These are phyloP conservation scores for Mimachlamys varia DNA, from an alignment of 2,888 invertebrate genomes.

Conservation along the genomic window DNA sequence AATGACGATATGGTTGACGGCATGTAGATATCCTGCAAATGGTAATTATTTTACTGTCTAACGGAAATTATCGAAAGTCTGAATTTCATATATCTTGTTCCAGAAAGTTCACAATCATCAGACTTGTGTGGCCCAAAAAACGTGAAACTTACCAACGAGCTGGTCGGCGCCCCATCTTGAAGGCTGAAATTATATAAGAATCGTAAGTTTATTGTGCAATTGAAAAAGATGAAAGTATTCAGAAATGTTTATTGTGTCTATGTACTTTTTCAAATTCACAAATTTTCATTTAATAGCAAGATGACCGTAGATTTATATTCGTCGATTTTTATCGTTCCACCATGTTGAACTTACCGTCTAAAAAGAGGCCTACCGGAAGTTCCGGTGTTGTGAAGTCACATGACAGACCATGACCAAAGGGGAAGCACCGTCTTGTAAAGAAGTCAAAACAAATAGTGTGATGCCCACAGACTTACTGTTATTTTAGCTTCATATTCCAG, in stretches of 20 bases:
- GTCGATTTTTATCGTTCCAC: not conserved
- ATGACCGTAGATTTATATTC: constrained; percentile 39
- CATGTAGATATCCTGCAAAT: too few species aligned
- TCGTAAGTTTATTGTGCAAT: not conserved
- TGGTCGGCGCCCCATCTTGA: constrained; percentile 97
- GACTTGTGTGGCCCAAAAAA: not conserved
- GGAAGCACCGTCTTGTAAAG: constrained; percentile 28
- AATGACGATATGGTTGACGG: too few species aligned
- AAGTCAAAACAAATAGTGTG: constrained; percentile 8
- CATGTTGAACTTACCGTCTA: constrained; percentile 46
- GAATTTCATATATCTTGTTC: too few species aligned
- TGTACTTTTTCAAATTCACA: not conserved
- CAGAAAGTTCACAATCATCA: too few species aligned
- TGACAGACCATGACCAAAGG: constrained; percentile 38
- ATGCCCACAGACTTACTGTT: not conserved
- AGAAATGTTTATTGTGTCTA: not conserved
- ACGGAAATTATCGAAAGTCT: too few species aligned
- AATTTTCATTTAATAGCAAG: not conserved
- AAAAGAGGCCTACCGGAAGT: constrained; percentile 52
- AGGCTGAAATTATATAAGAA: constrained; percentile 58
- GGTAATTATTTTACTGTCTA: too few species aligned
- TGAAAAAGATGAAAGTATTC: not conserved
- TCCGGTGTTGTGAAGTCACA: constrained; percentile 47
- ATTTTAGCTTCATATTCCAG: not conserved
- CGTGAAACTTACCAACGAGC: constrained; percentile 94